These are phyloP conservation scores for Heliconius cydno DNA, from an alignment of 2,888 invertebrate genomes.

Conservation along the genomic window DNA sequence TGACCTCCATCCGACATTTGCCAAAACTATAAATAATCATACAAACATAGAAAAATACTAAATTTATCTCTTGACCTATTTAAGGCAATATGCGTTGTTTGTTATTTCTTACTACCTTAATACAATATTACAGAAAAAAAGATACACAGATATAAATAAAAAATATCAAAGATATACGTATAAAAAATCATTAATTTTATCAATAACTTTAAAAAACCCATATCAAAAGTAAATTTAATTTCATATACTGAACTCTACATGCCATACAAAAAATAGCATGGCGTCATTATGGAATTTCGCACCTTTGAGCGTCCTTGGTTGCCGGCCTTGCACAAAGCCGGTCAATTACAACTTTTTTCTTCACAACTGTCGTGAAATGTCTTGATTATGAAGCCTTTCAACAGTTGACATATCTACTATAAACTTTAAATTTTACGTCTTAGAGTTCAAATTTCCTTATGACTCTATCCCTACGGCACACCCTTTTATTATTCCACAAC, in stretches of 20 bases:
- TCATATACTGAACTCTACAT: neutral
- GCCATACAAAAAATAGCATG: neutral
- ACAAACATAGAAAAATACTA: neutral
- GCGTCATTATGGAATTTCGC: slow-evolving; percentile 9
- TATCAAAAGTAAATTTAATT: neutral
- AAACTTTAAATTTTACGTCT: neutral
- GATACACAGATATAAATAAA: neutral
- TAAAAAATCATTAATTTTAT: neutral
- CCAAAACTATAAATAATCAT: neutral
- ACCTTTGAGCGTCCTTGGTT: slow-evolving; percentile 20
- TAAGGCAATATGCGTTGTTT: neutral
- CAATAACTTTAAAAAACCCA: neutral
- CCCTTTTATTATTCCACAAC: slow-evolving; percentile 13
- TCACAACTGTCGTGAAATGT: slow-evolving; percentile 23
- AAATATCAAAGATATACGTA: neutral
- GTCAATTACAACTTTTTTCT: slow-evolving; percentile 34
- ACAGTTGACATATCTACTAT: neutral
- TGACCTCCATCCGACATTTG: neutral
- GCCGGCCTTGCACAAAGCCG: slow-evolving; percentile 31
- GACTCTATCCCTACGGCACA: neutral
- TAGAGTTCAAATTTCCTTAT: neutral
- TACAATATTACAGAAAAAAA: neutral
- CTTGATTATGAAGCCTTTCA: slow-evolving; percentile 25
- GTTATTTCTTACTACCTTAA: neutral
- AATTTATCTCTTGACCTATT: neutral